phyloP scores from a whole-genome alignment of 2,113 vertebrate species.

The Sander lucioperca region DNA sequence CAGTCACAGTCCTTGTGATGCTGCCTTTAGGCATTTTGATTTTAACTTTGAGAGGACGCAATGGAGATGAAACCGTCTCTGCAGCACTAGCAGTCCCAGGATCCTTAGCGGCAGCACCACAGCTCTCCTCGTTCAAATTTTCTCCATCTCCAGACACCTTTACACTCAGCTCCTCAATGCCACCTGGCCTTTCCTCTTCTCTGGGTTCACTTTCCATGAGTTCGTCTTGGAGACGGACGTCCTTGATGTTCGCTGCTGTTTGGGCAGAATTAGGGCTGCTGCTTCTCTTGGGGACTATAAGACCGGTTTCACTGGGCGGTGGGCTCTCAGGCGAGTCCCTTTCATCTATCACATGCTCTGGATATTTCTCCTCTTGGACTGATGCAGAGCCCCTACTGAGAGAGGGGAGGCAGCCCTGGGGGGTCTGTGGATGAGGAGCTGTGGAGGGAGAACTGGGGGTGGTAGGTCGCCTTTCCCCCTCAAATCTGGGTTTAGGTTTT shows the following conservation, averaged over 20 bases:
- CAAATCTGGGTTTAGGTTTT: slow-evolving; percentile 41
- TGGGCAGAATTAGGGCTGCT: slow-evolving; percentile 62
- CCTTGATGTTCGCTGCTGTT: not conserved
- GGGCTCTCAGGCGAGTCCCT: slow-evolving; percentile 87
- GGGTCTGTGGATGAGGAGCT: slow-evolving; percentile 8
- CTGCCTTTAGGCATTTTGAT: slow-evolving; percentile 91
- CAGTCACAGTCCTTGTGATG: slow-evolving; percentile 89
- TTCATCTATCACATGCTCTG: slow-evolving; percentile 86
- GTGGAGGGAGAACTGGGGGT: slow-evolving; percentile 26
- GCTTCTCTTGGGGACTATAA: slow-evolving; percentile 65
- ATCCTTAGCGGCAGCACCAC: slow-evolving; percentile 12
- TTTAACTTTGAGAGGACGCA: slow-evolving; percentile 91
- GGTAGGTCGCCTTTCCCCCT: slow-evolving; percentile 14
- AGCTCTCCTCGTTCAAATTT: slow-evolving; percentile 71
- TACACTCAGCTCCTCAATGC: slow-evolving; percentile 12
- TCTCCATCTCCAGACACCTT: slow-evolving; percentile 33
- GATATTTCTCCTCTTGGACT: slow-evolving; percentile 72
- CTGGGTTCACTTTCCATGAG: slow-evolving; percentile 47
- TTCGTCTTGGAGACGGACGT: slow-evolving; percentile 47
- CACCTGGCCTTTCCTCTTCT: slow-evolving; percentile 23
- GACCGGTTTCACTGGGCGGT: slow-evolving; percentile 81
- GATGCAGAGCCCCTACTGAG: slow-evolving; percentile 7
- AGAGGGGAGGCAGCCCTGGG: slow-evolving; percentile 36
- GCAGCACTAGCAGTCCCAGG: not conserved
- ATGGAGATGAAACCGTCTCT: slow-evolving; percentile 60